phyloP scores from a whole-genome alignment of 2,113 vertebrate genomes.

The Acrocephalus arundinaceus region DNA sequence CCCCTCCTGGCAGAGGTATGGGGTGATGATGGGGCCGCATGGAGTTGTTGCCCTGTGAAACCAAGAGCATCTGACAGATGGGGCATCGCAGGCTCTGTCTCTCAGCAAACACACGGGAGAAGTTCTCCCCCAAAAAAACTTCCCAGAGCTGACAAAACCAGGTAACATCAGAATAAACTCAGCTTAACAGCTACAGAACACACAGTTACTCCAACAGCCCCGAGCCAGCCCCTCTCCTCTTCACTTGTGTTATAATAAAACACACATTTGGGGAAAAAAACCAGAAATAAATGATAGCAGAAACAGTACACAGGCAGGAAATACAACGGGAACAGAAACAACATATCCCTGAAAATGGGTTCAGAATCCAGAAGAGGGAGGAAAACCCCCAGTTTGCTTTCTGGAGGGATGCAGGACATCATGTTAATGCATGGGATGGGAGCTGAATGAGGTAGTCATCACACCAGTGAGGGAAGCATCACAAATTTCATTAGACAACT shows the following conservation, averaged over 20 bases:
- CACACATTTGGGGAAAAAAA: neutral
- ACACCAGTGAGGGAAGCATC: slow-evolving; percentile 52
- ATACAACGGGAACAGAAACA: neutral
- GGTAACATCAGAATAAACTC: neutral
- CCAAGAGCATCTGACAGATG: neutral
- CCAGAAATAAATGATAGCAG: slow-evolving; percentile 16
- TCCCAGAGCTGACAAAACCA: slow-evolving; percentile 8
- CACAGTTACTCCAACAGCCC: neutral
- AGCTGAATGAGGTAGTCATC: slow-evolving; percentile 73
- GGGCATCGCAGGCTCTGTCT: neutral
- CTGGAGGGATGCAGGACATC: slow-evolving; percentile 25
- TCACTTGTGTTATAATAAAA: neutral
- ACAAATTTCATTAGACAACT: slow-evolving; percentile 10
- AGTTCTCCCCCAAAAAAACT: neutral
- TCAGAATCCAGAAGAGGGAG: neutral
- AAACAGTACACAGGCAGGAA: slow-evolving; percentile 22
- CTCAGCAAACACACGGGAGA: neutral
- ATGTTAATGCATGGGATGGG: neutral
- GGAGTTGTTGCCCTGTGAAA: neutral
- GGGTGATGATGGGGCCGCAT: neutral
- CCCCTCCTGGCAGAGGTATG: neutral
- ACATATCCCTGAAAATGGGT: slow-evolving; percentile 36
- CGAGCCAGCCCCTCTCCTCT: neutral
- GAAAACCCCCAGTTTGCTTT: neutral
- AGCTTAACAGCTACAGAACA: neutral